phyloP scores from a whole-genome alignment of 1,140 invertebrate species.

The Bombus cullumanus region DNA sequence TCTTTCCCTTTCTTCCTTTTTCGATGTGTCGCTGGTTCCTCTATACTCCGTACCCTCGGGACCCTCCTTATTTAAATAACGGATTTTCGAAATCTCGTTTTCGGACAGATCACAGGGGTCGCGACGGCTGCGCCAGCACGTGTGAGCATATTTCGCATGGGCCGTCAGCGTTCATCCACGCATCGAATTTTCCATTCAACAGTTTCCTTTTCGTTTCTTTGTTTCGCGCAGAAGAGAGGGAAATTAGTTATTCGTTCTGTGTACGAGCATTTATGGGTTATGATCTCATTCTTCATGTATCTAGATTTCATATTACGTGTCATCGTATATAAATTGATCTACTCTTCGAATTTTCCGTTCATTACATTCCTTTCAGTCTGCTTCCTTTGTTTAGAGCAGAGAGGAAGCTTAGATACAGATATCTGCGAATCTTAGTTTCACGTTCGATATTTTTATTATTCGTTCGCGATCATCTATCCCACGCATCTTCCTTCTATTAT shows the following conservation, averaged over 20 bases:
- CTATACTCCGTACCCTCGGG: slow-evolving; percentile 19
- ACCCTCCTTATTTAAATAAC: slow-evolving; percentile 81
- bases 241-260: neutral
- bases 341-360: neutral
- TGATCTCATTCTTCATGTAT: neutral
- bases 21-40: slow-evolving; percentile 11
- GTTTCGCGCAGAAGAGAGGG: neutral
- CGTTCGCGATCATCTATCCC: neutral
- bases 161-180: no score
- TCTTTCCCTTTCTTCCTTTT: neutral
- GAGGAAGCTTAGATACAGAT: neutral
- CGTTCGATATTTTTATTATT: neutral
- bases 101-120: slow-evolving; percentile 52
- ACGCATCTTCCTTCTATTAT: neutral
- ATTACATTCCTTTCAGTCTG: neutral
- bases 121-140: slow-evolving; percentile 39
- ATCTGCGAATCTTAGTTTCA: no score
- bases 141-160: slow-evolving; percentile 21
- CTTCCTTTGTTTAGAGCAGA: neutral
- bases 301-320: neutral
- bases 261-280: neutral
- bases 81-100: slow-evolving; percentile 83
- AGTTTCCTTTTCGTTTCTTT: neutral
- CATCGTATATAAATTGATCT: neutral
- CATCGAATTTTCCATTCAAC: slow-evolving; percentile 21